Conservation (phyloP, 2,797 vertebrate genomes). For the Furcifer pardalis region DNA sequence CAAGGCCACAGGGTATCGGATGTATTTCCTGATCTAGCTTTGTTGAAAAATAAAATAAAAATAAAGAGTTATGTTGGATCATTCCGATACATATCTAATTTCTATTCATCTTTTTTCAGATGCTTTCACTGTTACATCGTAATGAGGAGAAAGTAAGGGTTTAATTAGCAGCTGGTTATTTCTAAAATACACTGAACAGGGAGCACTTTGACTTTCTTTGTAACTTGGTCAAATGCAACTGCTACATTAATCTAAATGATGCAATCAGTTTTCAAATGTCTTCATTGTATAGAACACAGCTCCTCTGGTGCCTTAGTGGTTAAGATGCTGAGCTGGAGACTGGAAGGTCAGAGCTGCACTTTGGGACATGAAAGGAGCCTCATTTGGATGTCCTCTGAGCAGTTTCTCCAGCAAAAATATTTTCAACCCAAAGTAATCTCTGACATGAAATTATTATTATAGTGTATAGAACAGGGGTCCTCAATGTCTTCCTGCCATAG, state of each 20-base stretch:
- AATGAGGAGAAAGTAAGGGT: neutral
- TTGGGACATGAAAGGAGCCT: too few relatives aligned
- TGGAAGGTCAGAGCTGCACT: too few relatives aligned
- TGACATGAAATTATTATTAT: too few relatives aligned
- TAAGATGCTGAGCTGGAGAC: too few relatives aligned
- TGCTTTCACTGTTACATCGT: neutral
- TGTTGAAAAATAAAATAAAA: neutral
- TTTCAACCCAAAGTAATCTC: too few relatives aligned
- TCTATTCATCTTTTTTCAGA: neutral
- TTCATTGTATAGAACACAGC: too few relatives aligned
- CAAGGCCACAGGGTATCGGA: neutral
- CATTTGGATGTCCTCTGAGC: too few relatives aligned
- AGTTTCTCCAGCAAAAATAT: too few relatives aligned
- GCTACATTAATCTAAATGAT: neutral
- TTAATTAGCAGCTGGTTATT: neutral
- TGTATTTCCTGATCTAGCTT: neutral
- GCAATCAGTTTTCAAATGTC: neutral
- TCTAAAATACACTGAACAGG: neutral
- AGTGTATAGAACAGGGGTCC: too few relatives aligned
- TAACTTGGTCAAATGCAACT: neutral
- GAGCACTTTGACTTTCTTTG: neutral
- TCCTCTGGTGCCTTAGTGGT: too few relatives aligned
- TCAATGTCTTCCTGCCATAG: too few relatives aligned
- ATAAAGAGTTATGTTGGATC: neutral
- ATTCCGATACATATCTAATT: neutral